Conservation (phyloP, 2,888 invertebrate genomes). For the Zaprionus bogoriensis region DNA sequence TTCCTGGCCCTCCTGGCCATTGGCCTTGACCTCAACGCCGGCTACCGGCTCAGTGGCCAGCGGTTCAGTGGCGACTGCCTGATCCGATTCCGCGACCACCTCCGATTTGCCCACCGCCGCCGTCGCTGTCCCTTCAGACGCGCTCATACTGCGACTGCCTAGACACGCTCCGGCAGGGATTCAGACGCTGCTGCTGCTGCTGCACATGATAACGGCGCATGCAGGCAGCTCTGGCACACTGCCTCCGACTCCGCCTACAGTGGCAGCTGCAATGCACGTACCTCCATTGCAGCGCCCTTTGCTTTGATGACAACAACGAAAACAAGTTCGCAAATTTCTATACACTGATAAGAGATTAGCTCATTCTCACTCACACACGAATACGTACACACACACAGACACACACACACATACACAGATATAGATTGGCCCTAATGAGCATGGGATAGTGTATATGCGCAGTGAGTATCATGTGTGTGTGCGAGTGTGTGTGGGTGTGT, state of each 20-base stretch:
- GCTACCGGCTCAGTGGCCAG: neutral
- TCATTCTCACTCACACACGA: slow-evolving; percentile 14
- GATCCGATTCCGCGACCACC: neutral
- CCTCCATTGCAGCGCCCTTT: slow-evolving; percentile 60
- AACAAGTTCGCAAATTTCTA: slow-evolving; percentile 52
- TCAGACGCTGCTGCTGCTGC: slow-evolving; percentile 24
- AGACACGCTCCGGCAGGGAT: slow-evolving; percentile 4
- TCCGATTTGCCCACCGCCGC: neutral
- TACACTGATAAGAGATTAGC: slow-evolving; percentile 70
- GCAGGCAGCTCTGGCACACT: slow-evolving; percentile 26
- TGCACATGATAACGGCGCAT: slow-evolving; percentile 60
- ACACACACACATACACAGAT: too few relatives aligned
- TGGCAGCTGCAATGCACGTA: slow-evolving; percentile 31
- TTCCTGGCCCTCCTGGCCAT: neutral
- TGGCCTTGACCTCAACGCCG: neutral
- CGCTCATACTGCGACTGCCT: slow-evolving; percentile 58
- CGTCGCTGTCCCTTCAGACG: slow-evolving; percentile 32
- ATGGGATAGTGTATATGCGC: slow-evolving; percentile 1
- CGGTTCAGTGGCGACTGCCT: neutral
- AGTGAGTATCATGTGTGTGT: slow-evolving; percentile 2
- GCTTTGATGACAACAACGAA: slow-evolving; percentile 27
- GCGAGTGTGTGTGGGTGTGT: neutral
- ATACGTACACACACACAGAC: neutral
- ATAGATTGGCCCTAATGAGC: too few relatives aligned
- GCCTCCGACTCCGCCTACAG: slow-evolving; percentile 24